Base-by-base conservation (phyloP, 1,140 invertebrate species). In the Drosophila lacteicornis region DNA sequence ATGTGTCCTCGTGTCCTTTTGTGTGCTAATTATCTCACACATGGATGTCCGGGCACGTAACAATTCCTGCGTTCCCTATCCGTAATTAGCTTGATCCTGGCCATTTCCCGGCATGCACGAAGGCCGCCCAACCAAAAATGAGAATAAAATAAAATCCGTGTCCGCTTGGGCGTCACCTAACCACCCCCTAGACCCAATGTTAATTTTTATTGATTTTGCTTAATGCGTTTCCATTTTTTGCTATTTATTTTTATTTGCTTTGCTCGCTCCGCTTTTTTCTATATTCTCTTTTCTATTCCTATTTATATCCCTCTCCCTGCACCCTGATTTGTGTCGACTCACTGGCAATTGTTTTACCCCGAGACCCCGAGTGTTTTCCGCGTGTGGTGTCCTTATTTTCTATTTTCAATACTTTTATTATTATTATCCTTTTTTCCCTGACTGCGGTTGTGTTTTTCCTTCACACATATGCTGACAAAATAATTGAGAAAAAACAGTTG, bases 201-300 rank as follows among this genome's bases (percentile, higher is more conserved):
- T 88, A 88, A 88, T 90, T 88, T 88, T 88, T 88, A 88, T 88
- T 88, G 85, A 88, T 88, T 88, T 90, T 88, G 65, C 65, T 76
- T 90, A 88, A 88, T 88, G 85, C 79, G 75, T 91, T 90, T 76
- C 55, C 70, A 66, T 85, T 82, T 87, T 84, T 79, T 79, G 74
- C 58, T 79, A 82, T 82, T 88, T 79, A 68, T 81, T 90, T 91
- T 91, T 90, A 86, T 90, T 90, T 91, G 70, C 79, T 90, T 70
- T 76, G 63, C 49, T 22, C 22, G 65, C 56, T 80, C 13, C 51
- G 69, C 40, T 68, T 58, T 74, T 61, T 69, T 30, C 40, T 42
- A 38, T 73, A 9, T 68, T 57, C 58, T 60, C 36, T 46, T 55
- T 68, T 67, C 49, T 42, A 43, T 73, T 68, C 53, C 58, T 60